Evolutionary conservation across 2,797 vertebrate genomes (phyloP).

Genomic region (Champsocephalus gunnari): DNA sequence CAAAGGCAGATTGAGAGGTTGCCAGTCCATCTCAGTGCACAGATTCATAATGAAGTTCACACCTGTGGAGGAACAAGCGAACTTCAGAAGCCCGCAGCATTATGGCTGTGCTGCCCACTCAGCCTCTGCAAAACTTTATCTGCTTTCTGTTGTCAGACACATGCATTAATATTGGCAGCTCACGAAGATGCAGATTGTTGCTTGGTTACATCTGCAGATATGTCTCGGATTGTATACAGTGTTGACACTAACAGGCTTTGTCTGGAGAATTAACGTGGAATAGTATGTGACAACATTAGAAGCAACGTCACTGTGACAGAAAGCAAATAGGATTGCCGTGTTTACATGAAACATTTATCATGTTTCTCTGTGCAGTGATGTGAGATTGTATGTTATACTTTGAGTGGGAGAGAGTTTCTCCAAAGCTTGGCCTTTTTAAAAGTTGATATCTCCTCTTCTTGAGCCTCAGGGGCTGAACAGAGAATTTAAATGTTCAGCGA

Average conservation of each 20-base stretch:
- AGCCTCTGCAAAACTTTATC: slow-evolving; percentile 4
- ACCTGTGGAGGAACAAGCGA: neutral
- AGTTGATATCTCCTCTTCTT: slow-evolving; percentile 48
- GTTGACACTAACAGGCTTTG: neutral
- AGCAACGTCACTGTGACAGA: slow-evolving; percentile 1
- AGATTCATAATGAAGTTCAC: slow-evolving; percentile 7
- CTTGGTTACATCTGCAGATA: slow-evolving; percentile 23
- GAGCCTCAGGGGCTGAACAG: slow-evolving; percentile 54
- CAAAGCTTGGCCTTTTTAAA: slow-evolving; percentile 5
- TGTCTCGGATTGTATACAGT: neutral
- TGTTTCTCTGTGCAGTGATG: neutral
- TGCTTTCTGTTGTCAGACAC: slow-evolving; percentile 7
- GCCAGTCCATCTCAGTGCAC: neutral
- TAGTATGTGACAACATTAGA: slow-evolving; percentile 6
- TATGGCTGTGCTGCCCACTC: slow-evolving; percentile 9
- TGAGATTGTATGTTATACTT: slow-evolving; percentile 10
- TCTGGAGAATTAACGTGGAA: slow-evolving; percentile 4
- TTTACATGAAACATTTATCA: neutral
- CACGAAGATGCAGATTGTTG: slow-evolving; percentile 9
- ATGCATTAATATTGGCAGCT: neutral
- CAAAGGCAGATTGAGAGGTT: neutral
- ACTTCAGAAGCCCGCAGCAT: neutral
- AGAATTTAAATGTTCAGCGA: slow-evolving; percentile 64
- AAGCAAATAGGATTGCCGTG: neutral
- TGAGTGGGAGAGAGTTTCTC: neutral